Conservation (phyloP, 2,888 invertebrate species). For the Crematogaster levior region DNA sequence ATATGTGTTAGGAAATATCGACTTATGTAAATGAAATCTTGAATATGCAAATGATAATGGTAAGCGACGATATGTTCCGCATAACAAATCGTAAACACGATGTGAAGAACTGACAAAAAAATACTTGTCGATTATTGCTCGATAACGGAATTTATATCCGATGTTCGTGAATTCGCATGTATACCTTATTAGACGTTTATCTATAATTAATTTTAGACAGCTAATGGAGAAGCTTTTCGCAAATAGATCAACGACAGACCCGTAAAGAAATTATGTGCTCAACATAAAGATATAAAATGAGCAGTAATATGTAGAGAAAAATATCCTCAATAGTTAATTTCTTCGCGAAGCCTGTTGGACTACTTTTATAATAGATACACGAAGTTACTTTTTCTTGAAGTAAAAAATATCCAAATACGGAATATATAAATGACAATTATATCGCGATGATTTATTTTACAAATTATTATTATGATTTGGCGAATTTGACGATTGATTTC, state of each 20-base stretch:
- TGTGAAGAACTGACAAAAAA: background rate
- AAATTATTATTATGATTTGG: no score
- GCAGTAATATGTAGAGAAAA: constrained; percentile 36
- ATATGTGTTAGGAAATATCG: background rate
- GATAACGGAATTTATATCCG: constrained; percentile 16
- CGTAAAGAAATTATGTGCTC: constrained; percentile 39
- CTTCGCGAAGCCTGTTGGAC: constrained; percentile 44
- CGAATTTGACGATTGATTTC: constrained; percentile 4
- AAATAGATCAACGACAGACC: background rate
- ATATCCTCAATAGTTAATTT: constrained; percentile 33
- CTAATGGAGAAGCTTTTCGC: background rate
- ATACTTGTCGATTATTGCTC: constrained; percentile 26
- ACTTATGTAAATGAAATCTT: constrained; percentile 27
- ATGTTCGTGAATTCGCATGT: background rate
- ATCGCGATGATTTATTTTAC: no score
- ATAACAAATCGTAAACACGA: constrained; percentile 15
- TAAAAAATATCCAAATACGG: constrained; percentile 7
- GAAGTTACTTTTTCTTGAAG: background rate
- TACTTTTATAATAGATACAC: constrained; percentile 23
- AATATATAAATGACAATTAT: constrained; percentile 36
- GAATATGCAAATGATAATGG: constrained; percentile 41
- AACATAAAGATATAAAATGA: constrained; percentile 49
- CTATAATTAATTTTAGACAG: constrained; percentile 8
- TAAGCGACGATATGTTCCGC: constrained; percentile 4
- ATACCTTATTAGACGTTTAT: constrained; percentile 19